A percentile compares a stretch with the other conserved stretches of the same genome.
Evolutionary conservation across 2,888 invertebrate genomes (phyloP).

Genomic region (Aphodius granarius): DNA sequence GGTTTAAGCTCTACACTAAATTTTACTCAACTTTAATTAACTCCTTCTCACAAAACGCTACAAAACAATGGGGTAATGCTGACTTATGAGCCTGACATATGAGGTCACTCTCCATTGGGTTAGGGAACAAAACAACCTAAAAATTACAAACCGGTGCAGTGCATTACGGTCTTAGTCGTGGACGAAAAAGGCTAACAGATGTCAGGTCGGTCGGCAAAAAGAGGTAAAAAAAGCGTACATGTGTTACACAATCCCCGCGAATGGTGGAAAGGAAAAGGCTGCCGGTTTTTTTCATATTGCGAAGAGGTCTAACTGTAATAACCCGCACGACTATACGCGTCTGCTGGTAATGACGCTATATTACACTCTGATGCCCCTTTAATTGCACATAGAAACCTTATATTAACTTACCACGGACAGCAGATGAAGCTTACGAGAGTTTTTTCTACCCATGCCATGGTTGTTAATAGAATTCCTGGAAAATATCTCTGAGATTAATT

Average conservation of each 20-base stretch:
- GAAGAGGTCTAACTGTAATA: conserved; percentile 6
- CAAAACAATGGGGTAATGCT: neutral
- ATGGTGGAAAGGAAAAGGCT: neutral
- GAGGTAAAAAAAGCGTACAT: neutral
- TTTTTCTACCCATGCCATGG: neutral
- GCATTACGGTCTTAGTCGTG: neutral
- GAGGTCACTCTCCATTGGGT: neutral
- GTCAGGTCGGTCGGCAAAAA: neutral
- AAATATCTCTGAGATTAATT: neutral
- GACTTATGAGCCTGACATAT: neutral
- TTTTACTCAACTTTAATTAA: too few relatives aligned
- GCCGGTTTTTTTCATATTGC: conserved; percentile 6
- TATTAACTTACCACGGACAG: conserved; percentile 14
- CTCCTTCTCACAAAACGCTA: neutral
- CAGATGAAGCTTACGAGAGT: neutral
- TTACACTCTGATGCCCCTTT: conserved; percentile 12
- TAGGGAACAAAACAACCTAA: neutral
- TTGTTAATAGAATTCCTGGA: neutral
- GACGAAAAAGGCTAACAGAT: neutral
- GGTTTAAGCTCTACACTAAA: too few relatives aligned
- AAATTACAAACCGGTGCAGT: neutral
- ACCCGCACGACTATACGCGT: conserved; percentile 4
- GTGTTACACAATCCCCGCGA: conserved; percentile 6
- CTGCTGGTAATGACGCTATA: conserved; percentile 15
- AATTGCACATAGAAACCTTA: conserved; percentile 6